Conservation (phyloP, 2,113 vertebrate species). For the chimpanzee (Pan troglodytes) region DNA sequence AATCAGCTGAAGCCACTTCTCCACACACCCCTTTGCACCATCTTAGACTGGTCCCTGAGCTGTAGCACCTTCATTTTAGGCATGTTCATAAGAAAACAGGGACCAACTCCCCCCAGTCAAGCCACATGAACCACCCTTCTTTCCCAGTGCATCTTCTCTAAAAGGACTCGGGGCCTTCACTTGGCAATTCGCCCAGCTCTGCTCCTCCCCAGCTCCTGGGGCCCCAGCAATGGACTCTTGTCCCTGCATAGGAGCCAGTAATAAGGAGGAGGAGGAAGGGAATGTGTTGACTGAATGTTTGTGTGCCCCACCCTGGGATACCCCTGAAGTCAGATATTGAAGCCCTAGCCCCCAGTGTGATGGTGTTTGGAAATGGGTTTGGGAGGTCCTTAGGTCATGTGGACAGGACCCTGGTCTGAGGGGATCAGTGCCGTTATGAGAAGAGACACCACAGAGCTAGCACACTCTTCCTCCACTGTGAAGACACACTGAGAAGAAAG, state of each 20-base stretch:
- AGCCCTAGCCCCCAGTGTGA: background rate
- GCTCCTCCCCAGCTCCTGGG: background rate
- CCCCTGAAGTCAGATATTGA: background rate
- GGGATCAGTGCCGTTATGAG: background rate
- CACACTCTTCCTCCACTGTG: rapidly evolving
- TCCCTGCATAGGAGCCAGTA: background rate
- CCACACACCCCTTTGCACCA: background rate
- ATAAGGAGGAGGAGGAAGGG: background rate
- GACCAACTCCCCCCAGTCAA: no score
- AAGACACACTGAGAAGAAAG: background rate
- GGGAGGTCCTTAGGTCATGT: background rate
- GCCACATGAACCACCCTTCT: background rate
- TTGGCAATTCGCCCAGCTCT: background rate
- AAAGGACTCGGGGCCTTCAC: background rate
- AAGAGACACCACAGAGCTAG: background rate
- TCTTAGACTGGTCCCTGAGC: background rate
- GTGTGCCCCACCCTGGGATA: background rate
- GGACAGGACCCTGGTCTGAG: background rate
- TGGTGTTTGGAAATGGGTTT: background rate
- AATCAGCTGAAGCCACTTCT: background rate
- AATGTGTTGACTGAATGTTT: background rate
- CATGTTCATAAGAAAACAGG: background rate
- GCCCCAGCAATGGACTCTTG: background rate
- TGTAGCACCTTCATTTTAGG: background rate
- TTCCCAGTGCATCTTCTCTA: background rate